Evolutionary conservation across 2,888 invertebrate genomes (phyloP).

Genomic region (Andrena bicolor): DNA sequence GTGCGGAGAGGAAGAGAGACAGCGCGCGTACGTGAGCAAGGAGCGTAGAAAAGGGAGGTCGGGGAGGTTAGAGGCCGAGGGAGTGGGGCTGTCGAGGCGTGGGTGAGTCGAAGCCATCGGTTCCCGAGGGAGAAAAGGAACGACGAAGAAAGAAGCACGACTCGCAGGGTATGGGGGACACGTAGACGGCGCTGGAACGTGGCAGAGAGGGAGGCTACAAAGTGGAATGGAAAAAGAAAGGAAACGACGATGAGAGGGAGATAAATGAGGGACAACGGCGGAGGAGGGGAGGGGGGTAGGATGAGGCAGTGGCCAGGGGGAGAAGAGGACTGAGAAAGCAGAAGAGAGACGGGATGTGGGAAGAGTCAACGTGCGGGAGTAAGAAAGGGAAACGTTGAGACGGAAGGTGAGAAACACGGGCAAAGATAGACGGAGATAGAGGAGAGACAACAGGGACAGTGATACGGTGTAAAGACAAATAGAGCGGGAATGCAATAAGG

Average conservation of each 20-base stretch:
- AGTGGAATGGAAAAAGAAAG: conserved; percentile 53
- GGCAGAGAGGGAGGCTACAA: conserved; percentile 42
- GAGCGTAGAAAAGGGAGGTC: conserved; percentile 58
- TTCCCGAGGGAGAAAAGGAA: conserved; percentile 45
- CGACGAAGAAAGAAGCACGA: conserved; percentile 39
- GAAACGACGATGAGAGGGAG: conserved; percentile 43
- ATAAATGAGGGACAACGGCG: conserved; percentile 38
- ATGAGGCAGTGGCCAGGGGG: conserved; percentile 2
- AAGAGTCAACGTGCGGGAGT: conserved; percentile 13
- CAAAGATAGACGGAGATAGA: conserved; percentile 41
- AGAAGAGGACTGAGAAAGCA: conserved; percentile 23
- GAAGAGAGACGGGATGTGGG: conserved; percentile 30
- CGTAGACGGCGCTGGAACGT: conserved; percentile 33
- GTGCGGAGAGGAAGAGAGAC: conserved; percentile 21
- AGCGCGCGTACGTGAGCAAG: conserved; percentile 44
- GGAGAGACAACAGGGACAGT: conserved; percentile 51
- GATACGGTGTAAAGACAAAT: conserved; percentile 63
- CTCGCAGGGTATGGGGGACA: conserved; percentile 35
- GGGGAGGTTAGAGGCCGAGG: conserved; percentile 56
- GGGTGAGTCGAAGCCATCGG: conserved; percentile 57
- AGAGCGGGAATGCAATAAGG: conserved; percentile 62
- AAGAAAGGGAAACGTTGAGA: conserved; percentile 32
- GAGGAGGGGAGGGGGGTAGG: background rate
- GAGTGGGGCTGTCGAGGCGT: conserved; percentile 55
- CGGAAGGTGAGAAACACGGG: conserved; percentile 56